These are phyloP conservation scores for Typhlichthys eigenmanni DNA, from an alignment of 2,797 vertebrate species.

Conservation along the genomic window DNA sequence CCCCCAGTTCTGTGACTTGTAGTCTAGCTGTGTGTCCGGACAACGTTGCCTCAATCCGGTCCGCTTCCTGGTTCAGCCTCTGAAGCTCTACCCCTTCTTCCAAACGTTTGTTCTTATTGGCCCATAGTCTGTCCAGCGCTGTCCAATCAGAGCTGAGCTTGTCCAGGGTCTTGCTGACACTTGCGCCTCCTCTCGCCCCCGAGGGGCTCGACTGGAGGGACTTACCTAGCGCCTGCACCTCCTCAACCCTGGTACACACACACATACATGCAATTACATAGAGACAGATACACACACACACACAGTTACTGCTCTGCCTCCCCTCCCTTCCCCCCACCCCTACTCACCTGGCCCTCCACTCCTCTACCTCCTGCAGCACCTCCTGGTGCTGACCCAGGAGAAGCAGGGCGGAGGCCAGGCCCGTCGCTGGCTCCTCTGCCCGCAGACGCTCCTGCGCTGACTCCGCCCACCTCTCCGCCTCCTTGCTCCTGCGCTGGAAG, in stretches of 20 bases:
- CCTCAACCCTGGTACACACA: constrained; percentile 52
- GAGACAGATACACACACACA: neutral
- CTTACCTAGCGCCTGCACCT: constrained; percentile 61
- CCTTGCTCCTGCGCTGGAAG: constrained; percentile 78
- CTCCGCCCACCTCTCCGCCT: constrained; percentile 75
- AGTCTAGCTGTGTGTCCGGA: constrained; percentile 83
- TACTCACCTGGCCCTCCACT: constrained; percentile 80
- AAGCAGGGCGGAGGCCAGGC: constrained; percentile 76
- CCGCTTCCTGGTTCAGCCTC: constrained; percentile 79
- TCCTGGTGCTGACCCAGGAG: constrained; percentile 80
- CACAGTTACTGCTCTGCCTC: neutral
- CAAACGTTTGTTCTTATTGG: constrained; percentile 63
- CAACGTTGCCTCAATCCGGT: constrained; percentile 81
- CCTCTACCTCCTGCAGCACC: constrained; percentile 78
- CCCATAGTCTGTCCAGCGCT: constrained; percentile 77
- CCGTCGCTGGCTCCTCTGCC: constrained; percentile 73
- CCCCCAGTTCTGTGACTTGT: constrained; percentile 77
- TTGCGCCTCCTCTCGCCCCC: constrained; percentile 33
- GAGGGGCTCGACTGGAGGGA: constrained; percentile 50
- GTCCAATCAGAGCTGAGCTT: constrained; percentile 67
- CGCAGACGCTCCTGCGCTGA: constrained; percentile 71
- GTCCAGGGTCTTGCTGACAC: constrained; percentile 67
- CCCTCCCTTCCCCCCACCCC: neutral
- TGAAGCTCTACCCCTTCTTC: constrained; percentile 81
- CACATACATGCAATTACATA: no score